phyloP scores from a whole-genome alignment of 2,888 invertebrate species.

The Zelleria hepariella region DNA sequence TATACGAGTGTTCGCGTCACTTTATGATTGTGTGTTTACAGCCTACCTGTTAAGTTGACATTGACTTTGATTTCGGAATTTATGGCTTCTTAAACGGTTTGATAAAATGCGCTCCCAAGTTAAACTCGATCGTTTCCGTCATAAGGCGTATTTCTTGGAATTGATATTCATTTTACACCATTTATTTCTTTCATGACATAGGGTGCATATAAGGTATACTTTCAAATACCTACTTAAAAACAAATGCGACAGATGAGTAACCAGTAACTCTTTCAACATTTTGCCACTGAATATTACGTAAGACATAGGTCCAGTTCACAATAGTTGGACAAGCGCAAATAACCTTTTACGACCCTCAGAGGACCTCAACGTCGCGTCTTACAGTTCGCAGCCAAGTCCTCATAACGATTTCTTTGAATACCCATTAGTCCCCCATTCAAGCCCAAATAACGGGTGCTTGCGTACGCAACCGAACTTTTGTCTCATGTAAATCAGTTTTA shows the following conservation, averaged over 20 bases:
- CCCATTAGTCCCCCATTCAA: slow-evolving; percentile 7
- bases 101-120: slow-evolving; percentile 17
- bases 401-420: slow-evolving; percentile 62
- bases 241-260: too few species aligned
- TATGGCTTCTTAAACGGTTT: slow-evolving; percentile 57
- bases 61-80: slow-evolving; percentile 70
- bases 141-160: too few species aligned
- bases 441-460: slow-evolving; percentile 4
- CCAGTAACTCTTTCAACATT: too few species aligned
- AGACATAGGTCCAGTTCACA: neutral
- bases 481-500: slow-evolving; percentile 20
- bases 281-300: too few species aligned
- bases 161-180: too few species aligned
- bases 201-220: too few species aligned
- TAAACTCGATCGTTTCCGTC: neutral
- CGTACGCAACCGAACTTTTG: slow-evolving; percentile 1
- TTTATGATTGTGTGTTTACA: slow-evolving; percentile 70
- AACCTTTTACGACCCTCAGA: slow-evolving; percentile 59
- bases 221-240: too few species aligned
- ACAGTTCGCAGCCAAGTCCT: slow-evolving; percentile 66
- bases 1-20: slow-evolving; percentile 67
- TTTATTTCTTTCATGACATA: too few species aligned
- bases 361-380: slow-evolving; percentile 66
- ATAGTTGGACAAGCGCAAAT: slow-evolving; percentile 46
- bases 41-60: slow-evolving; percentile 64